A percentile compares a stretch with the other conserved stretches of the same genome.
phyloP scores from a whole-genome alignment of 1,140 invertebrate species.

The Drosophila sp. region DNA sequence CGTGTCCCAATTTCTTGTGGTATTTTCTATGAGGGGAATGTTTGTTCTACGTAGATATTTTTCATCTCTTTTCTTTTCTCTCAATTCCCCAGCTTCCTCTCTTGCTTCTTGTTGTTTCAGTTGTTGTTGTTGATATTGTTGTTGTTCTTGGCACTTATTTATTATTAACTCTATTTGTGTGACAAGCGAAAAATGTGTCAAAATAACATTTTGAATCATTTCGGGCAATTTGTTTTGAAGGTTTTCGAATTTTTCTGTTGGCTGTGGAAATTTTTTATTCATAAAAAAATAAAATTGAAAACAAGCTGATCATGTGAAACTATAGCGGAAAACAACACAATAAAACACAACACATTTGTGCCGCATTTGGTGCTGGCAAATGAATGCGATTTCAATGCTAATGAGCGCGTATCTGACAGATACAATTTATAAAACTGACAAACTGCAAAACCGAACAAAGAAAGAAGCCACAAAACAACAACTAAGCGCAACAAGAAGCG shows the following conservation, averaged over 20 bases:
- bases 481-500: constrained; percentile 33
- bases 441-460: constrained; percentile 42
- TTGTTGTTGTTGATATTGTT: too few species aligned
- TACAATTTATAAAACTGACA: constrained; percentile 80
- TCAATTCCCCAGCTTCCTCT: constrained; percentile 37
- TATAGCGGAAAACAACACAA: constrained; percentile 1
- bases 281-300: background rate
- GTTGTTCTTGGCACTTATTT: constrained; percentile 44
- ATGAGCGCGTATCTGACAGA: constrained; percentile 79
- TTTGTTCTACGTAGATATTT: background rate
- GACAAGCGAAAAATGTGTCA: constrained; percentile 72
- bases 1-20: constrained; percentile 73
- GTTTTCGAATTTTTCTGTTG: constrained; percentile 7
- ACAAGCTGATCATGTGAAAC: too few species aligned
- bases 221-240: constrained; percentile 33
- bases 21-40: constrained; percentile 22
- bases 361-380: constrained; percentile 23
- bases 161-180: constrained; percentile 71
- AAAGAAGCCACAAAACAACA: constrained; percentile 29
- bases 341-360: constrained; percentile 7
- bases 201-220: constrained; percentile 53
- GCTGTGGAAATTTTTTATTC: constrained; percentile 6
- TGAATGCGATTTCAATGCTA: constrained; percentile 72
- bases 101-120: constrained; percentile 3
- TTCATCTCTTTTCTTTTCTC: background rate